Evolutionary conservation across 2,888 invertebrate genomes (phyloP).

Genomic region (Heliconius sara): DNA sequence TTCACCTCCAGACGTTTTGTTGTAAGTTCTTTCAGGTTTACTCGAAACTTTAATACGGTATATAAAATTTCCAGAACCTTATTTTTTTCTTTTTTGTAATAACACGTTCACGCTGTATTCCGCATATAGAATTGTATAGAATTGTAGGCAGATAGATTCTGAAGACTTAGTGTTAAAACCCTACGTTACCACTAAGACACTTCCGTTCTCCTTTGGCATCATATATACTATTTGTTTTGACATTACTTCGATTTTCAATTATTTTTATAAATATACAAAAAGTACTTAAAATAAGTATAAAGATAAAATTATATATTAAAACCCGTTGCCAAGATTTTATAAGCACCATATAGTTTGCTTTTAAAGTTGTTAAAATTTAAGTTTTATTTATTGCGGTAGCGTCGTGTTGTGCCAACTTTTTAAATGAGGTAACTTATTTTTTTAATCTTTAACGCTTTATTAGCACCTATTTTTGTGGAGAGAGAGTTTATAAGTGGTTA

Average conservation of each 20-base stretch:
- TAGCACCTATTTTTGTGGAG: background rate
- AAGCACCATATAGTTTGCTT: conserved; percentile 4
- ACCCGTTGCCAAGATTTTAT: conserved; percentile 2
- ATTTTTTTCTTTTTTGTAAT: too few species aligned
- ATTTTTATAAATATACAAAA: background rate
- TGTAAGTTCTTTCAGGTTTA: background rate
- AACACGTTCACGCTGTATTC: too few species aligned
- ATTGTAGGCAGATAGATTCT: too few species aligned
- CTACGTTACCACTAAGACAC: too few species aligned
- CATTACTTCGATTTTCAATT: background rate
- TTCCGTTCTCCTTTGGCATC: too few species aligned
- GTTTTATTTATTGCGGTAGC: background rate
- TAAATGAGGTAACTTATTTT: background rate
- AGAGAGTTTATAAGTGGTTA: background rate
- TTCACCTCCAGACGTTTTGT: background rate
- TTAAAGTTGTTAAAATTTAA: conserved; percentile 19
- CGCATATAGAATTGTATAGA: too few species aligned
- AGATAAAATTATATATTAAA: conserved; percentile 1
- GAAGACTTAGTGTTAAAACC: too few species aligned
- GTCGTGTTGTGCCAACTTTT: conserved; percentile 1
- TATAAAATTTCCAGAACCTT: background rate
- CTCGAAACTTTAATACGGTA: conserved; percentile 1
- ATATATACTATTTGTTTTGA: background rate
- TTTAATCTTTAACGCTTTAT: background rate
- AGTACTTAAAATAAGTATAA: background rate